Percentiles rank a stretch among this genome's conserved stretches.
Conservation (phyloP, 2,888 invertebrate genomes). For the Hybos culiciformis region DNA sequence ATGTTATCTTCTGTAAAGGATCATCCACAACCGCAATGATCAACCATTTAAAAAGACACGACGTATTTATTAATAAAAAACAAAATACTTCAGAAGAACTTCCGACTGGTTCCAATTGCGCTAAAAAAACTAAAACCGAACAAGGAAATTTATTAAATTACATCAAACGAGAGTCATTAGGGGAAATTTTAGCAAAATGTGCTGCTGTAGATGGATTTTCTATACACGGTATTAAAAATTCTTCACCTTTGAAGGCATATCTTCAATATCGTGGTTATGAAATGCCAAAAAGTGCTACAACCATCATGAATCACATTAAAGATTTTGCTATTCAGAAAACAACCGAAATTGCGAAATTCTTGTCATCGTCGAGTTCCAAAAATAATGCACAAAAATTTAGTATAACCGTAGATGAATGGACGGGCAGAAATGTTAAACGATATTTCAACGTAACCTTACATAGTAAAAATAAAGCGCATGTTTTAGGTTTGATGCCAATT, state of each 20-base stretch:
- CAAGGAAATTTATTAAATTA: slow-evolving; percentile 2
- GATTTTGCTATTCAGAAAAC: background rate
- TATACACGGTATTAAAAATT: background rate
- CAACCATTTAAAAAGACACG: background rate
- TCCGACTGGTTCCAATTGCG: background rate
- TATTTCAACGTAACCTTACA: background rate
- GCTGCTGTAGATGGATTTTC: slow-evolving; percentile 1
- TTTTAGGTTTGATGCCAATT: slow-evolving; percentile 1
- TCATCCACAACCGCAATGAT: background rate
- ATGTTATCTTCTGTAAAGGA: background rate
- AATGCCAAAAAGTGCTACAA: slow-evolving; percentile 2
- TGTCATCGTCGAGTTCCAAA: background rate
- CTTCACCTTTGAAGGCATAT: background rate
- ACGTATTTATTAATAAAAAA: background rate
- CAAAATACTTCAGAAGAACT: background rate
- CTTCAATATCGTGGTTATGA: background rate
- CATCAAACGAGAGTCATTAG: background rate
- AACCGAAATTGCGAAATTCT: background rate
- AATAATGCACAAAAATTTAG: slow-evolving; percentile 2
- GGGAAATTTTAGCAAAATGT: background rate
- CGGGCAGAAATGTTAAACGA: background rate
- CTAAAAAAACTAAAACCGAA: background rate
- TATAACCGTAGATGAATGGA: slow-evolving; percentile 1
- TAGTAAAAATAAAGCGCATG: background rate
- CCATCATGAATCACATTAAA: background rate